phyloP scores from a whole-genome alignment of 2,113 vertebrate genomes.

The Capra hircus region DNA sequence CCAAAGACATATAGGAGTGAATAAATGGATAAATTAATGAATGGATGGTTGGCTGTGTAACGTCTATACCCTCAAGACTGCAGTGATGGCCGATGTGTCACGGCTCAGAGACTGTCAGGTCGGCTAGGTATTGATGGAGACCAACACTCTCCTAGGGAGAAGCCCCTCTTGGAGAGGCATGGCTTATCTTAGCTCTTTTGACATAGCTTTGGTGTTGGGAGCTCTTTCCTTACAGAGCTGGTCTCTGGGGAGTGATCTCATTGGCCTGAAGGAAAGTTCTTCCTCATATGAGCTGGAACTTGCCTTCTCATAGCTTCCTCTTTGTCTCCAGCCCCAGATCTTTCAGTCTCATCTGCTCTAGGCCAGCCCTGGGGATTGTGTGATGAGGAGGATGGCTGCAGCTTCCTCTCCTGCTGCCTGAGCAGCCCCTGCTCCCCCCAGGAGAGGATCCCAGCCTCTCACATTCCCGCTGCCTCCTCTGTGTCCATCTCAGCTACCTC shows the following conservation, averaged over 20 bases:
- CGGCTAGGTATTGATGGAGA: background rate
- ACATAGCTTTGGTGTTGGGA: background rate
- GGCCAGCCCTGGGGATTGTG: background rate
- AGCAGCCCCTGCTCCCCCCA: background rate
- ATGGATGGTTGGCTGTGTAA: background rate
- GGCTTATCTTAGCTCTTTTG: background rate
- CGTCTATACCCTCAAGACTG: background rate
- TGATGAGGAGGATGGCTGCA: background rate
- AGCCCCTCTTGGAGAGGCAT: background rate
- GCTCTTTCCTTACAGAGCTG: background rate
- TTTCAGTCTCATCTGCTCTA: background rate
- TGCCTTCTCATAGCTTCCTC: background rate
- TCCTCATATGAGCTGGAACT: background rate
- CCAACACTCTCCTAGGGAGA: background rate
- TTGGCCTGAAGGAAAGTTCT: background rate
- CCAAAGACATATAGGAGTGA: background rate
- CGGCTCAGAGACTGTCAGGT: background rate
- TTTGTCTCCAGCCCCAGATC: background rate
- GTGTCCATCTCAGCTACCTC: no score
- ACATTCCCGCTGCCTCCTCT: background rate
- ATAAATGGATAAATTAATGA: background rate
- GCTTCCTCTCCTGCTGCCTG: background rate
- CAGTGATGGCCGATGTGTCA: background rate
- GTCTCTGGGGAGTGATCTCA: background rate
- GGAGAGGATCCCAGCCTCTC: background rate